These are phyloP conservation scores for Alloplasta piceator DNA, from an alignment of 2,888 invertebrate genomes.

Conservation along the genomic window DNA sequence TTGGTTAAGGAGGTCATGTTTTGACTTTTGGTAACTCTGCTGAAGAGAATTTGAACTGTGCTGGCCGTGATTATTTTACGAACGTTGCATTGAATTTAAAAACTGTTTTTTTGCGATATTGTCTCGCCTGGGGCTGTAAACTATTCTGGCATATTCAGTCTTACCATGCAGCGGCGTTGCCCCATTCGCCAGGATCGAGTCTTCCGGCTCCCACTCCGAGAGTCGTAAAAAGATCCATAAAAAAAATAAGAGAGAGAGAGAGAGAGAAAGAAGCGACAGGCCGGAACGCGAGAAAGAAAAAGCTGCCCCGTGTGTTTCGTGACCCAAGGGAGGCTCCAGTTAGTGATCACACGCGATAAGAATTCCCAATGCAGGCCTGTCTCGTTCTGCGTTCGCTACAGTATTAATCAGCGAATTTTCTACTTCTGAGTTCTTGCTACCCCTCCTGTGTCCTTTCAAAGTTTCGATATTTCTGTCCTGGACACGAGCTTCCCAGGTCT, in stretches of 20 bases:
- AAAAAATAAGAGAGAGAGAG: conserved; percentile 26
- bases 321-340: conserved; percentile 38
- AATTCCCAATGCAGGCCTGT: conserved; percentile 34
- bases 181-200: conserved; percentile 15
- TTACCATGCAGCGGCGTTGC: background rate
- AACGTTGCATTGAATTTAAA: background rate
- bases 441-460: too few species aligned
- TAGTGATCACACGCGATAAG: conserved; percentile 63
- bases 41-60: too few species aligned
- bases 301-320: conserved; percentile 48
- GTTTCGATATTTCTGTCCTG: too few species aligned
- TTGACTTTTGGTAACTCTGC: too few species aligned
- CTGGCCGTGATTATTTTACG: too few species aligned
- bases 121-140: background rate
- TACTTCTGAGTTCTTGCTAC: background rate
- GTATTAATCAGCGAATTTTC: conserved; percentile 20
- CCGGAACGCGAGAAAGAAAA: conserved; percentile 30
- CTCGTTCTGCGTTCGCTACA: background rate
- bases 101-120: conserved; percentile 3
- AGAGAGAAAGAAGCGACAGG: too few species aligned
- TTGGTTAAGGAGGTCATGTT: too few species aligned
- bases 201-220: conserved; percentile 26
- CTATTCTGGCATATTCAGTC: background rate
- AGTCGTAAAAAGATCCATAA: conserved; percentile 58
- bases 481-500: too few species aligned